Evolutionary conservation across 1,140 invertebrate species (phyloP).

Genomic region (Pseudobourletiella spinata): DNA sequence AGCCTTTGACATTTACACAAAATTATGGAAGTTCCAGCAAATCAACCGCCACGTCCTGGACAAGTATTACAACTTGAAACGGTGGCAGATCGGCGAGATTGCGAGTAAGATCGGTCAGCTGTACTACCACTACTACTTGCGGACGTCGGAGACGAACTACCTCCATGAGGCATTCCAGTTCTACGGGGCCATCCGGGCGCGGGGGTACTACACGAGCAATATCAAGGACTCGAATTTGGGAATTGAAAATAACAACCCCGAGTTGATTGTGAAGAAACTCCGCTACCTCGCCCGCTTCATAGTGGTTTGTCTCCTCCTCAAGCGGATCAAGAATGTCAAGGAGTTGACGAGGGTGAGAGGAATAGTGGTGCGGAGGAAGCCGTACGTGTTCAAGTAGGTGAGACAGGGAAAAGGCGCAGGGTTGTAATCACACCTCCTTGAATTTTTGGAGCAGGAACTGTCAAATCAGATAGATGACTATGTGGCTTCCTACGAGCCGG

Average conservation of each 20-base stretch:
- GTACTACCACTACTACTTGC: slow-evolving; percentile 95
- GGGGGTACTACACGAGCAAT: slow-evolving; percentile 89
- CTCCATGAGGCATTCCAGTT: slow-evolving; percentile 92
- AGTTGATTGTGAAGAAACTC: slow-evolving; percentile 95
- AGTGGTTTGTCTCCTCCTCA: slow-evolving; percentile 86
- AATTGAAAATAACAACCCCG: slow-evolving; percentile 51
- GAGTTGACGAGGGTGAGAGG: slow-evolving; percentile 77
- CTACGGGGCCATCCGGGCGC: slow-evolving; percentile 85
- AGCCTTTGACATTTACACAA: slow-evolving; percentile 97
- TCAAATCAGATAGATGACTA: slow-evolving; percentile 89
- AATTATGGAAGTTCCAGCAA: slow-evolving; percentile 97
- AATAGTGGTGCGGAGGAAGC: no score
- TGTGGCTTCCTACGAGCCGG: slow-evolving; percentile 87
- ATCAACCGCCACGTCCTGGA: slow-evolving; percentile 85
- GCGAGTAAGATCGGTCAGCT: slow-evolving; percentile 97
- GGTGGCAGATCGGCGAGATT: slow-evolving; percentile 98
- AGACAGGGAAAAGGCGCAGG: no score
- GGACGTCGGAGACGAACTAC: slow-evolving; percentile 82
- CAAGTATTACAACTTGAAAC: slow-evolving; percentile 86
- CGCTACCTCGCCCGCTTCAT: slow-evolving; percentile 95
- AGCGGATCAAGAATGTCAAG: slow-evolving; percentile 86
- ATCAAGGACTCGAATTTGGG: slow-evolving; percentile 1
- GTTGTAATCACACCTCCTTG: no score
- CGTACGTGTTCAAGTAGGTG: no score
- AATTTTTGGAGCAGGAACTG: slow-evolving; percentile 52